A percentile compares a stretch with the other conserved stretches of the same genome.
Conservation (phyloP, 2,888 invertebrate genomes). For the Zhuqinia jingwanae region DNA sequence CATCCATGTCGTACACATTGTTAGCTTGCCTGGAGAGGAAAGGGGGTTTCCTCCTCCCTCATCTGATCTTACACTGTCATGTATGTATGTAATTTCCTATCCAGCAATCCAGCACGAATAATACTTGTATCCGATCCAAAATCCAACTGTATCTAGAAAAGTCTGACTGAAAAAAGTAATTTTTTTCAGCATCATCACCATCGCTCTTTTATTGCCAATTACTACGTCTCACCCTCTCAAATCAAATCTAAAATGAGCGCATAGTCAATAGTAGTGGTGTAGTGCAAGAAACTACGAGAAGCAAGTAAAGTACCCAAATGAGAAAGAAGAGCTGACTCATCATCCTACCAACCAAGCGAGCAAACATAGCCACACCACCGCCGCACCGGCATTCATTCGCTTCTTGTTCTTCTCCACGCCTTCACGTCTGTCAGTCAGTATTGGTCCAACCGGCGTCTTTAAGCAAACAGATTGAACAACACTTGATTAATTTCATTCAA, state of each 20-base stretch:
- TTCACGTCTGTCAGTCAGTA: not conserved
- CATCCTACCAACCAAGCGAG: not conserved
- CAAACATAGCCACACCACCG: not conserved
- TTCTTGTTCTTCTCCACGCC: not conserved
- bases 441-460: not conserved
- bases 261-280: too few relatives aligned
- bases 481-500: too few relatives aligned
- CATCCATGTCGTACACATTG: not conserved
- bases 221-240: not conserved
- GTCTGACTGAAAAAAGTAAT: not conserved
- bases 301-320: too few relatives aligned
- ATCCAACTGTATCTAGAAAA: not conserved
- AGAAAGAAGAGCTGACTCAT: slow-evolving; percentile 10
- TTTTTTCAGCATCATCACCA: not conserved
- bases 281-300: too few relatives aligned
- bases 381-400: not conserved
- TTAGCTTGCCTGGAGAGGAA: not conserved
- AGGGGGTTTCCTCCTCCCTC: not conserved
- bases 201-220: not conserved
- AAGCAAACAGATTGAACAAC: not conserved
- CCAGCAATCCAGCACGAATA: not conserved
- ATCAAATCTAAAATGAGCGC: too few relatives aligned
- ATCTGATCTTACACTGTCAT: not conserved
- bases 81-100: not conserved
- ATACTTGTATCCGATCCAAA: not conserved